These are phyloP conservation scores for Gisinianus flammeolus DNA, from an alignment of 2,888 invertebrate genomes.

Conservation along the genomic window DNA sequence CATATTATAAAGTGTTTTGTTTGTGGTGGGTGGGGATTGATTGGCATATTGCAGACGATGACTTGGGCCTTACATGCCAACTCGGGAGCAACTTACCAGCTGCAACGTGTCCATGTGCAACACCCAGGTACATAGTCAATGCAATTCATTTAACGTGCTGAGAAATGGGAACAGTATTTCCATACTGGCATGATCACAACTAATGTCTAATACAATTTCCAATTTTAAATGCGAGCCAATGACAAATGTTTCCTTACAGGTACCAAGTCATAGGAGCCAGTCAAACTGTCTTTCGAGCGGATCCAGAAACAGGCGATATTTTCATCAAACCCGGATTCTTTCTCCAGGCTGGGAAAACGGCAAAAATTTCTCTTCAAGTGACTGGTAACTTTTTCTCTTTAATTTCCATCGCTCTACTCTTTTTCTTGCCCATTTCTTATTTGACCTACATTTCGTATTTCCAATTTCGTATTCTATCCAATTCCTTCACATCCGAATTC, in stretches of 20 bases:
- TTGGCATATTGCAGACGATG: not conserved
- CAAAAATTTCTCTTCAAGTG: conserved; percentile 57
- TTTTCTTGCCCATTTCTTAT: not conserved
- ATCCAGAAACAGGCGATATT: conserved; percentile 59
- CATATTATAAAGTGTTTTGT: too few relatives aligned
- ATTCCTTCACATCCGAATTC: not conserved
- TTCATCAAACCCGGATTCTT: conserved; percentile 55
- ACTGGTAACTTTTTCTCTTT: conserved; percentile 44
- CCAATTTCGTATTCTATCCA: not conserved
- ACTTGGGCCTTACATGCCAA: conserved; percentile 60
- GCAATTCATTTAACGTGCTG: too few relatives aligned
- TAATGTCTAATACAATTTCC: too few relatives aligned
- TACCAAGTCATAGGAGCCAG: conserved; percentile 54
- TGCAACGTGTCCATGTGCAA: conserved; percentile 60
- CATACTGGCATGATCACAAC: too few relatives aligned
- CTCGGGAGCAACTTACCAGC: conserved; percentile 59
- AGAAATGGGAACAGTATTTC: too few relatives aligned
- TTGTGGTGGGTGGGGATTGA: too few relatives aligned
- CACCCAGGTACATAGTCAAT: conserved; percentile 57
- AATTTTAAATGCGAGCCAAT: too few relatives aligned
- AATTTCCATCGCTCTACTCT: not conserved
- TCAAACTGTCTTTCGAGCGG: conserved; percentile 54
- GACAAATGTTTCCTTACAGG: too few relatives aligned
- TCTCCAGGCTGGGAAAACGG: conserved; percentile 52
- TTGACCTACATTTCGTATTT: not conserved